Percentiles rank a stretch among this genome's conserved stretches.
Evolutionary conservation across 92 coral and sea anemone genomes (phyloP).

Genomic region (Anthopleura xanthogrammica): DNA sequence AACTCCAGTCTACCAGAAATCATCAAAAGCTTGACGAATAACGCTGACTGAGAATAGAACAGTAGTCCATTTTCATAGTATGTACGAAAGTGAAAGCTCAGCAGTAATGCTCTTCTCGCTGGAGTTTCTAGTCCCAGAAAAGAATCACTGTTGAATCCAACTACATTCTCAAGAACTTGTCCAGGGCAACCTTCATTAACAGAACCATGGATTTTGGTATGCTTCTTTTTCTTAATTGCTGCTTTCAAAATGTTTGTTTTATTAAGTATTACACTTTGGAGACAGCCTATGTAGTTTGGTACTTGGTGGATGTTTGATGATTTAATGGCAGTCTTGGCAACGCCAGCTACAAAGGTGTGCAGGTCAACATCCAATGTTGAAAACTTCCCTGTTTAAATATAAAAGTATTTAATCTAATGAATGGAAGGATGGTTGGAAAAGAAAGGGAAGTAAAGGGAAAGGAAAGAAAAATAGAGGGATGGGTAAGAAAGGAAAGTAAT

Average conservation of each 20-base stretch:
- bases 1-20: neutral
- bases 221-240: neutral
- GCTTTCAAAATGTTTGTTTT: slow-evolving; percentile 1
- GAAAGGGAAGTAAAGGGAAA: neutral
- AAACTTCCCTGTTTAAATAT: neutral
- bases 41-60: neutral
- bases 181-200: neutral
- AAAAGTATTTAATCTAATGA: neutral
- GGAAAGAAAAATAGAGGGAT: too few species aligned
- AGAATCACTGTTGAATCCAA: slow-evolving; percentile 7
- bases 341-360: slow-evolving; percentile 15
- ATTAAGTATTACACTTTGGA: neutral
- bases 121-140: neutral
- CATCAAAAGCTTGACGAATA: neutral
- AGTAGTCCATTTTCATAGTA: slow-evolving; percentile 4
- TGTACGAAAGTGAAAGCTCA: slow-evolving; percentile 16
- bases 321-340: slow-evolving; percentile 1
- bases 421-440: neutral
- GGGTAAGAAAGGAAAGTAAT: too few species aligned
- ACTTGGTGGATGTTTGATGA: neutral
- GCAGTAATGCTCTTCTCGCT: neutral
- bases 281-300: slow-evolving; percentile 13
- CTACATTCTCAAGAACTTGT: neutral
- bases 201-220: neutral
- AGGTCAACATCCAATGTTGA: neutral